These are phyloP conservation scores for Pachypeltis micranthus DNA, from an alignment of 1,140 invertebrate species.

Conservation along the genomic window DNA sequence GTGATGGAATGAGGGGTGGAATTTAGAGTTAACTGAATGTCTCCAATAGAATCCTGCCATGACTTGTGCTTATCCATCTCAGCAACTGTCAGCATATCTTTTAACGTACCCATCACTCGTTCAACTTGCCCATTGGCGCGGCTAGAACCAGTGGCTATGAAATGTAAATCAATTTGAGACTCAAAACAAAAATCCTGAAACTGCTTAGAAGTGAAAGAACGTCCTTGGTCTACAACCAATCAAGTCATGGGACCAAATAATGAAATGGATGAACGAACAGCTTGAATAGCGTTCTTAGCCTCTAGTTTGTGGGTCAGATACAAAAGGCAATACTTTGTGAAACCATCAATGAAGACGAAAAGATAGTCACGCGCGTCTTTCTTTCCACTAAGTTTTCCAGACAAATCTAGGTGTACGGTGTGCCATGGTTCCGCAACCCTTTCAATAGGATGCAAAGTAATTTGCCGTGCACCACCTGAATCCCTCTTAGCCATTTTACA, in stretches of 20 bases:
- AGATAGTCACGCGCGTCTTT: constrained; percentile 16
- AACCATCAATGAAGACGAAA: constrained; percentile 24
- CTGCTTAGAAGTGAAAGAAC: constrained; percentile 27
- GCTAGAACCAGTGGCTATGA: no score
- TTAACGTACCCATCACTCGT: no score
- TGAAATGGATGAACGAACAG: not conserved
- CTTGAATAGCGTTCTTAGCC: not conserved
- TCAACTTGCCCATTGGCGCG: no score
- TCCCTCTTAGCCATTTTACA: constrained; percentile 14
- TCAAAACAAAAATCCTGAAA: constrained; percentile 29
- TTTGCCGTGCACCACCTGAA: constrained; percentile 8
- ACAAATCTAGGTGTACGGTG: constrained; percentile 12
- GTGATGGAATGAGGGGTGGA: not conserved
- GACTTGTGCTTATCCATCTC: no score
- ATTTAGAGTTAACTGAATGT: not conserved
- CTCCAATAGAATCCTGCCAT: not conserved
- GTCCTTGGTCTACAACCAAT: not conserved
- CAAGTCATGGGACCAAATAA: not conserved
- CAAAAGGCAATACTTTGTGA: not conserved
- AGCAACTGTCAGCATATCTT: no score
- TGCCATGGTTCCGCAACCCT: not conserved
- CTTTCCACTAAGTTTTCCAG: constrained; percentile 14
- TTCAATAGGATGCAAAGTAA: constrained; percentile 13
- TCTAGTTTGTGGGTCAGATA: not conserved
- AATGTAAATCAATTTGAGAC: no score